Evolutionary conservation across 2,888 invertebrate genomes (phyloP).

Genomic region (Pachymerium ferrugineum): DNA sequence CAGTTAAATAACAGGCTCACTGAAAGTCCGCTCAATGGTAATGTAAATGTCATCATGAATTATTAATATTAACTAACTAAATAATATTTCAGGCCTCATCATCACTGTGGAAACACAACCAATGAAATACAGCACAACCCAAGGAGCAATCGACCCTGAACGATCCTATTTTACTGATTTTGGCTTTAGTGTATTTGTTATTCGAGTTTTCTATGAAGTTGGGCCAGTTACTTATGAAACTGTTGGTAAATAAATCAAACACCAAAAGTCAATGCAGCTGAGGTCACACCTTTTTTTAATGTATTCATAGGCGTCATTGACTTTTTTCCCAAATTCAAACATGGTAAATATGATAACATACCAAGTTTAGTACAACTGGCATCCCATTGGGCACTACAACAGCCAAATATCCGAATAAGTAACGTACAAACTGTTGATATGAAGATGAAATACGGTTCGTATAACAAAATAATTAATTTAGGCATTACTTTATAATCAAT

Average conservation of each 20-base stretch:
- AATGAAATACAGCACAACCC: slow-evolving; percentile 29
- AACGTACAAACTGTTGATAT: slow-evolving; percentile 17
- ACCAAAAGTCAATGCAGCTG: background rate
- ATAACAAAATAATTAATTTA: background rate
- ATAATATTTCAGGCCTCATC: background rate
- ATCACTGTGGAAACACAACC: slow-evolving; percentile 28
- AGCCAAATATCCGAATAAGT: slow-evolving; percentile 9
- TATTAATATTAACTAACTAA: background rate
- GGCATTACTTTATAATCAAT: background rate
- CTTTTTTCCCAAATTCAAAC: background rate
- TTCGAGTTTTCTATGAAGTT: slow-evolving; percentile 29
- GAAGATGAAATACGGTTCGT: slow-evolving; percentile 25
- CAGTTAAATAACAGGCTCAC: background rate
- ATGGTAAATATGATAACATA: background rate
- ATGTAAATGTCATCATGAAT: background rate
- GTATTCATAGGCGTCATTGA: background rate
- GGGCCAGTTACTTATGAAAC: background rate
- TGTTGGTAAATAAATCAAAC: background rate
- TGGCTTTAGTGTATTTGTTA: slow-evolving; percentile 30
- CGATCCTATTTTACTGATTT: slow-evolving; percentile 29
- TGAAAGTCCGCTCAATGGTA: background rate
- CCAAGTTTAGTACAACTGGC: background rate
- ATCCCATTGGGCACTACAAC: background rate
- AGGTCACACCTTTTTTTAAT: background rate
- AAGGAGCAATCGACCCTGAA: slow-evolving; percentile 9